Evolutionary conservation across 2,113 vertebrate species (phyloP), one percentile per base, ranked within the genome.

Genomic region (Bolborhynchus lineola): DNA sequence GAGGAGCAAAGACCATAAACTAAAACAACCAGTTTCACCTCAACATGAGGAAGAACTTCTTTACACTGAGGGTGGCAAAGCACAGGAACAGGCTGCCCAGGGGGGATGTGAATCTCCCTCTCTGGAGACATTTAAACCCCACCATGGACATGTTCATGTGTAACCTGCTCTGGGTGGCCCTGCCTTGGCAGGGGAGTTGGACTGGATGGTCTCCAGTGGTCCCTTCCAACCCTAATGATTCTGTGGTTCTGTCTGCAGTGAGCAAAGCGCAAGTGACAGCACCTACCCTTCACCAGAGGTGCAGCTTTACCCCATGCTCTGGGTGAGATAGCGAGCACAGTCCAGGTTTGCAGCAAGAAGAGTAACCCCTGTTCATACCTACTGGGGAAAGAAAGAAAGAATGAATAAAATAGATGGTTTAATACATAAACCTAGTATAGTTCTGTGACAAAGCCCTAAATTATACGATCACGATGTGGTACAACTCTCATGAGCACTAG

Each of bases 201-300:
- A 59, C 21, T 35, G 33, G 21, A 16, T 59, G 13, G 13, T 59
- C 33, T 35, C 21, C 57, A 59, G 21, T 9, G 4, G 57, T 59
- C n/a, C 33, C 13, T 35, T 59, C 57, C 13, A 35, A 59, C 9
- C 6, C 9, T 59, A 24, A 59, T 35, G 57, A 35, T 23, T 35
- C 33, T 59, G 33, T 59, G 57, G 21, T 35, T 59, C 33, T 35
- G 57, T 59, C 84, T 71, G 42, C 85, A 79, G 57, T 2, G 23
- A 65, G 39, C 0, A 10, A 39, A 86, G 47, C 55, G n/a, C 59
- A n/a, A 65, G 20, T 11, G 37, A 39, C 24, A 80, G 57, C 62
- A 21, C 44, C 33, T 17, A 55, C 16, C 52, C 0, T 0, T 79
- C 84, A 60, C 16, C 9, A 2, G 50, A 49, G 55, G 64, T 28